Conservation (phyloP, 2,113 vertebrate genomes). For the Morphnarchus princeps region DNA sequence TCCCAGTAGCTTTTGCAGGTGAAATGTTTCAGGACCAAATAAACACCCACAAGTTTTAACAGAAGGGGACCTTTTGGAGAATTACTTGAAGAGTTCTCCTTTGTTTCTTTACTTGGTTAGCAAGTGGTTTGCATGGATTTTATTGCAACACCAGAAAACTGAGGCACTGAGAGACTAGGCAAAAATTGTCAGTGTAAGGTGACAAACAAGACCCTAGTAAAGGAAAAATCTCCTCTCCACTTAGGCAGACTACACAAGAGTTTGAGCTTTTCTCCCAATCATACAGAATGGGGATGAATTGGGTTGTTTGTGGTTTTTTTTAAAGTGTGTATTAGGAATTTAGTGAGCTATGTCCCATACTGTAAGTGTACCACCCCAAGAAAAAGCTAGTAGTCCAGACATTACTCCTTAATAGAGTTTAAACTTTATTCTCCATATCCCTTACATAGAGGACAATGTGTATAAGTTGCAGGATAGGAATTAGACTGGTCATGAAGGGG, state of each 20-base stretch:
- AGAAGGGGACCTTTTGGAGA: not conserved
- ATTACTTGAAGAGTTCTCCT: not conserved
- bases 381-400: not conserved
- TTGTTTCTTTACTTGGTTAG: not conserved
- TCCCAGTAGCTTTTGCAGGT: not conserved
- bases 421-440: not conserved
- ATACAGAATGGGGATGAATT: not conserved
- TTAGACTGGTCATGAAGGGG: not conserved
- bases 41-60: not conserved
- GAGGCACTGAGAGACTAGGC: not conserved
- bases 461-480: not conserved
- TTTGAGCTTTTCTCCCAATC: not conserved
- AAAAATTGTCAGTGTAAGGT: not conserved
- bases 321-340: not conserved
- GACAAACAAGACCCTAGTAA: not conserved
- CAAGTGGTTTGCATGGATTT: not conserved
- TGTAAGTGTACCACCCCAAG: not conserved
- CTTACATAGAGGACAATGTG: not conserved
- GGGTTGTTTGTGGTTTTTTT: not conserved
- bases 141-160: not conserved
- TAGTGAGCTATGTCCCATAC: not conserved
- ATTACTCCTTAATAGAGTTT: not conserved
- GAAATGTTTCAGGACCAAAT: not conserved
- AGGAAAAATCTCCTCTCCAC: not conserved
- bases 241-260: not conserved